Percentiles rank a stretch among this genome's conserved stretches.
Conservation (phyloP, 2,797 vertebrate genomes). For the Bovichtus variegatus region DNA sequence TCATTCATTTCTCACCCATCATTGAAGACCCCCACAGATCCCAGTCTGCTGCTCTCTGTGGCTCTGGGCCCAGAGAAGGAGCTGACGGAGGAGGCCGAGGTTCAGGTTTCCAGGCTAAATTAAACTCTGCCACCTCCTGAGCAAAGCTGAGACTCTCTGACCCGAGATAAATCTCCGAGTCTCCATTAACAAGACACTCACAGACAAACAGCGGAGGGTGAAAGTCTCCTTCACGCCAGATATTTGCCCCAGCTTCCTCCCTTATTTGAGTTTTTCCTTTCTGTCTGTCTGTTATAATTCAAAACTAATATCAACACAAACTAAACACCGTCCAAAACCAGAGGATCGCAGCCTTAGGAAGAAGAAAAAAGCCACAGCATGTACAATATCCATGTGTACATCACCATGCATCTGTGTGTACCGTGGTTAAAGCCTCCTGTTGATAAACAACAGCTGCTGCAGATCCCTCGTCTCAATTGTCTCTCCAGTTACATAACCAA, state of each 20-base stretch:
- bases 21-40: conserved; percentile 4
- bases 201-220: conserved; percentile 6
- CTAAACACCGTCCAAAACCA: conserved; percentile 9
- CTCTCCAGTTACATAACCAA: conserved; percentile 37
- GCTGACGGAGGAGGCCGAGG: conserved; percentile 60
- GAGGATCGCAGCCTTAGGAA: conserved; percentile 22
- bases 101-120: conserved; percentile 80
- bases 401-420: conserved; percentile 19
- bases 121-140: conserved; percentile 66
- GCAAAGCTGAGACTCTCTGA: conserved; percentile 65
- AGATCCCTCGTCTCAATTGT: conserved; percentile 50
- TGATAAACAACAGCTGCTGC: conserved; percentile 59
- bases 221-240: background rate
- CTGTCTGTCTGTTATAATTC: background rate
- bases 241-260: background rate
- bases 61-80: conserved; percentile 49
- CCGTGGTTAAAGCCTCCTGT: conserved; percentile 4
- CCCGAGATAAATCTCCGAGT: conserved; percentile 66
- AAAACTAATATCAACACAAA: background rate
- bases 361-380: conserved; percentile 34
- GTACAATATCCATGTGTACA: conserved; percentile 20
- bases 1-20: background rate
- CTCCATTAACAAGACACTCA: conserved; percentile 21
- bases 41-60: conserved; percentile 1
- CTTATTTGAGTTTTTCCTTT: background rate